Base-by-base conservation (phyloP, 2,888 invertebrate species). In the Zhengitettix transpicula region DNA sequence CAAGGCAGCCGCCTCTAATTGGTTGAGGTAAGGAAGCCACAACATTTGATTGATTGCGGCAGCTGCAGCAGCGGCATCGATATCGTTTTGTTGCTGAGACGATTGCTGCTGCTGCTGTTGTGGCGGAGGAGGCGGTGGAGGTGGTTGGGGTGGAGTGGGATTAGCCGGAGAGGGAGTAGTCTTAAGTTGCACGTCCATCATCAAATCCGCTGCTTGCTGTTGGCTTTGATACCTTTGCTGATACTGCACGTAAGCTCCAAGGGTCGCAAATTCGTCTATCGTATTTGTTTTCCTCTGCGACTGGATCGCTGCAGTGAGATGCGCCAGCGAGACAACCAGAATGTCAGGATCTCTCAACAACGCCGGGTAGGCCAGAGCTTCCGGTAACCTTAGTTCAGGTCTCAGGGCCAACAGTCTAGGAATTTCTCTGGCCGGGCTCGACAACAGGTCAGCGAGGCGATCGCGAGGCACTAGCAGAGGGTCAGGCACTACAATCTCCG, bases 391-490 rank as follows among this genome's bases (percentile, higher is more conserved):
- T 47, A 88, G 72, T 70, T 88, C 87, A 0, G 88, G 87, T 62
- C 87, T 75, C 60, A 83, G 81, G 62, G 82, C 77, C 44, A 89
- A 71, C 54, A 90, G 73, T 57, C 84, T 79, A 0, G 89, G 89
- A 63, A 90, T 89, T 75, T 89, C 89, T 58, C 77, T 79, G 1
- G 81, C 85, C 0, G 90, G 90, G 8, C 83, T 80, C 1, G 81
- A 79, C 40, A 89, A 75, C 47, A 90, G 81, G 17, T 80, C 79
- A 58, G 83, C 82, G 56, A 90, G 73, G 67, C 81, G 81, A 67
- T 87, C 84, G 72, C 87, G 85, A 57, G 90, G 90, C 63, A 90
- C 83, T 62, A 90, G 72, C 67, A 90, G 77, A 11, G 89, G 89
- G 76, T 90, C 89, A 52, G 89, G 89, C 69, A 90, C 81, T 70